These are phyloP conservation scores for Cossypha caffra DNA, from an alignment of 2,797 vertebrate genomes.

Conservation along the genomic window DNA sequence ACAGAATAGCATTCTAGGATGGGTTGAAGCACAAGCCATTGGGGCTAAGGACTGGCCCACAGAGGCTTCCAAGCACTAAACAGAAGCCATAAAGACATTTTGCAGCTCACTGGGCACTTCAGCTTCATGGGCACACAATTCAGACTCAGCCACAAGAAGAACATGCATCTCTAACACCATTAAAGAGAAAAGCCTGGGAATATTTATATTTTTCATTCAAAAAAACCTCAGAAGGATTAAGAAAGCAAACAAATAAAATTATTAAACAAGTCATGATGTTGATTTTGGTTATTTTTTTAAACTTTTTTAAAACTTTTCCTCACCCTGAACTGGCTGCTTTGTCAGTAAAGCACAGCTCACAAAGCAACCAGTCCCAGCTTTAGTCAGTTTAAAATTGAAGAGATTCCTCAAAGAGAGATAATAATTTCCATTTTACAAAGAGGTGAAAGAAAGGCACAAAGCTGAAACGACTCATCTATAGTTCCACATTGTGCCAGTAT, in stretches of 20 bases:
- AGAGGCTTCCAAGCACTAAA: not conserved
- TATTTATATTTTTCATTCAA: not conserved
- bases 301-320: not conserved
- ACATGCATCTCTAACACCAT: not conserved
- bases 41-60: not conserved
- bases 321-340: not conserved
- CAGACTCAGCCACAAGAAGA: not conserved
- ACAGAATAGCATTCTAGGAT: not conserved
- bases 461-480: not conserved
- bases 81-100: not conserved
- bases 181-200: not conserved
- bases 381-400: not conserved
- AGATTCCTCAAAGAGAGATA: not conserved
- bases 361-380: not conserved
- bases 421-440: not conserved
- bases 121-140: not conserved
- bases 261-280: not conserved
- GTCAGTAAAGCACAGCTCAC: not conserved
- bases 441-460: not conserved
- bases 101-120: not conserved
- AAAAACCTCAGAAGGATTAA: not conserved
- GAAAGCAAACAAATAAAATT: not conserved
- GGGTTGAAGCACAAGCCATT: not conserved
- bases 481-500: not conserved
- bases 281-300: not conserved